These are phyloP conservation scores for Cherax quadricarinatus DNA, from an alignment of 1,140 invertebrate genomes.

Conservation along the genomic window DNA sequence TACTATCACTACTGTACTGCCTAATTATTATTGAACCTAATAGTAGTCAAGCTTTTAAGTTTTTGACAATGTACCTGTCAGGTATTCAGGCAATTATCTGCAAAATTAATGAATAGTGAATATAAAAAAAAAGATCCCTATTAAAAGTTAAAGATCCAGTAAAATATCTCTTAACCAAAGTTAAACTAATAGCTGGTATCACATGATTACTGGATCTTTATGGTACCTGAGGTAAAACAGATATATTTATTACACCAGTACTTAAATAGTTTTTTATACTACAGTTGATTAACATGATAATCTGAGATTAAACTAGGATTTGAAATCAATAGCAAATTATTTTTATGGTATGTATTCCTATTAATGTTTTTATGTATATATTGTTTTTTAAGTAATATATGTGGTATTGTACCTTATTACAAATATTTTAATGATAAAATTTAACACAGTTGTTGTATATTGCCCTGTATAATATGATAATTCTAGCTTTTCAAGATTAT, in stretches of 20 bases:
- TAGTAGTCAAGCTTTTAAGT: background rate
- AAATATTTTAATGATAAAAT: too few relatives aligned
- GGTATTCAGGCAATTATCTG: background rate
- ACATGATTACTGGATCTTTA: background rate
- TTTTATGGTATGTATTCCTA: too few relatives aligned
- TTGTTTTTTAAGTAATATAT: too few relatives aligned
- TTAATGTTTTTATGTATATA: too few relatives aligned
- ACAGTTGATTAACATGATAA: background rate
- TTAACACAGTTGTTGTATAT: background rate
- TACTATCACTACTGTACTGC: background rate
- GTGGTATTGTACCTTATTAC: too few relatives aligned
- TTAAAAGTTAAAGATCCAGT: background rate
- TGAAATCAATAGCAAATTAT: too few relatives aligned
- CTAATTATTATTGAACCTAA: background rate
- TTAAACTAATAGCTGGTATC: background rate
- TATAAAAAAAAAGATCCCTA: background rate
- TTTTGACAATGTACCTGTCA: background rate
- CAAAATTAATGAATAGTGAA: slow-evolving; percentile 1
- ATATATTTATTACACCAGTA: background rate
- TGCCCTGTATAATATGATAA: background rate
- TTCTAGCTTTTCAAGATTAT: too few relatives aligned
- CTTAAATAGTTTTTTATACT: too few relatives aligned
- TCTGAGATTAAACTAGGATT: too few relatives aligned
- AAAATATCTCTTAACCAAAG: slow-evolving; percentile 1
- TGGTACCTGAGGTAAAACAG: background rate